phyloP scores from a whole-genome alignment of 2,113 vertebrate species.

The Cinclus mexicanus region DNA sequence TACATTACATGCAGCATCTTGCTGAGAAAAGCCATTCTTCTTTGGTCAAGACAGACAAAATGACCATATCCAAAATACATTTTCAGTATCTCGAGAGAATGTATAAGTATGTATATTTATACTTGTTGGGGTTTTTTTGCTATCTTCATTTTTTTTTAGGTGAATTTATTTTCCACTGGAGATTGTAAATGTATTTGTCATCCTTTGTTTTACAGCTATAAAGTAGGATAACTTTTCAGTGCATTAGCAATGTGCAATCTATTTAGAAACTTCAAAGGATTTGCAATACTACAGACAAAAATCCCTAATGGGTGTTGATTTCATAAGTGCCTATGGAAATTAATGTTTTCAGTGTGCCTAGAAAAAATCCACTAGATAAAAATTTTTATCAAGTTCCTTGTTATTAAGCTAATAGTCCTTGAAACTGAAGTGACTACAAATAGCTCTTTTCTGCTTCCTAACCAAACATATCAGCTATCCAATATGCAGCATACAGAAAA shows the following conservation, averaged over 20 bases:
- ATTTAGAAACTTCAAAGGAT: conserved; percentile 27
- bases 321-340: background rate
- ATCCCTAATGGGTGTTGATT: background rate
- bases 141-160: background rate
- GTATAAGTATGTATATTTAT: background rate
- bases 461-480: background rate
- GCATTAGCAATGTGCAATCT: background rate
- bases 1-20: background rate
- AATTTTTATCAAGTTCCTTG: background rate
- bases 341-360: conserved; percentile 9
- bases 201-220: background rate
- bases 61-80: background rate
- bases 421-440: background rate
- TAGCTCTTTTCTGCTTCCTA: background rate
- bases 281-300: background rate
- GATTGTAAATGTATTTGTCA: background rate
- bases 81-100: background rate
- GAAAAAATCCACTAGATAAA: background rate
- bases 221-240: background rate
- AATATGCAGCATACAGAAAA: background rate
- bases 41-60: background rate
- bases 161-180: background rate
- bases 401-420: background rate
- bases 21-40: background rate
- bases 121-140: background rate